Conservation (phyloP, 2,888 invertebrate genomes). For the Macrophya alboannulata region DNA sequence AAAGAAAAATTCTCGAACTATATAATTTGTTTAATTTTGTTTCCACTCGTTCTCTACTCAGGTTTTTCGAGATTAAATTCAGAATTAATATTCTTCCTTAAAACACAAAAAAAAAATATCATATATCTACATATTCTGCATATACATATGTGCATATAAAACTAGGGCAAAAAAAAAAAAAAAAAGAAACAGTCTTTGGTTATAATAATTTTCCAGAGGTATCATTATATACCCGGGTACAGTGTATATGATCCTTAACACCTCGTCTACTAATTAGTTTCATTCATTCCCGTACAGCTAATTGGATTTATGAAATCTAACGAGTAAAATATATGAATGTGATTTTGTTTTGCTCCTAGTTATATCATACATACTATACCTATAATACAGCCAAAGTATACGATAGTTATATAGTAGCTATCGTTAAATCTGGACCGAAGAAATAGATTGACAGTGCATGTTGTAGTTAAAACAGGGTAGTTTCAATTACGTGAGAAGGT, state of each 20-base stretch:
- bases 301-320: background rate
- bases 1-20: background rate
- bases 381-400: too few relatives aligned
- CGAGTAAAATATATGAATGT: background rate
- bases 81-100: too few relatives aligned
- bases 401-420: background rate
- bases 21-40: too few relatives aligned
- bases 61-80: too few relatives aligned
- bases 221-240: background rate
- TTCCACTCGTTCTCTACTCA: too few relatives aligned
- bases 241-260: background rate
- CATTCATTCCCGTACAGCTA: background rate
- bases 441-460: conserved; percentile 28
- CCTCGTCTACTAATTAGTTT: background rate
- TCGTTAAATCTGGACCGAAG: background rate
- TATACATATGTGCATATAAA: too few relatives aligned
- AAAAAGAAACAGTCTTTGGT: too few relatives aligned
- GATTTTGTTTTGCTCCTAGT: background rate
- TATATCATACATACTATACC: too few relatives aligned
- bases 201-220: background rate
- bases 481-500: conserved; percentile 21
- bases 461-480: background rate
- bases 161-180: too few relatives aligned
- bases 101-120: too few relatives aligned
- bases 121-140: too few relatives aligned